Percentiles rank a stretch among this genome's conserved stretches.
phyloP scores from a whole-genome alignment of 2,888 invertebrate genomes.

The Parochlus steinenii region DNA sequence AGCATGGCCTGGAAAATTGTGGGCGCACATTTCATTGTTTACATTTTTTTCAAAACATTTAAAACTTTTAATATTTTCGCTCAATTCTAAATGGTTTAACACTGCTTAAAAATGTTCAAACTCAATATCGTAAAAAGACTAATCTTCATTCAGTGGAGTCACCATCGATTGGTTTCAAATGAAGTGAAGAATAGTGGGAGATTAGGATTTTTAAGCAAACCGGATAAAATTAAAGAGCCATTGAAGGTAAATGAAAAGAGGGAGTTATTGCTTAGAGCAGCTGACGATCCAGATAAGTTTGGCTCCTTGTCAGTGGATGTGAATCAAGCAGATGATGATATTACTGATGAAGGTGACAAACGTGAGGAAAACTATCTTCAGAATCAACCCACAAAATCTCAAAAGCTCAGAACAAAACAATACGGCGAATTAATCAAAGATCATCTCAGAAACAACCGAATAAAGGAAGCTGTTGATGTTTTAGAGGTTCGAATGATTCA shows the following conservation, averaged over 20 bases:
- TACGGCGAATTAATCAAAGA: constrained; percentile 54
- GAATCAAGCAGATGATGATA: constrained; percentile 20
- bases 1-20: no score
- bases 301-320: constrained; percentile 30
- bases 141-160: no score
- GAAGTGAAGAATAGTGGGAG: no score
- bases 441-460: constrained; percentile 41
- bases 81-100: no score
- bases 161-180: no score
- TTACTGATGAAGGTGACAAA: constrained; percentile 38
- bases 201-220: no score
- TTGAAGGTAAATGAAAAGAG: neutral
- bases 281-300: constrained; percentile 41
- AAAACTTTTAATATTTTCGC: no score
- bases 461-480: constrained; percentile 63
- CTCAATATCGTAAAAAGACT: no score
- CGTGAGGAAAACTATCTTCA: constrained; percentile 40
- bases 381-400: constrained; percentile 32
- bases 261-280: constrained; percentile 3
- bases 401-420: constrained; percentile 41
- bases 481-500: constrained; percentile 60
- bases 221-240: no score
- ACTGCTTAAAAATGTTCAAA: no score
- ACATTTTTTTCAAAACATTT: no score
- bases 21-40: no score